Conservation (phyloP, 2,113 vertebrate species). For the Tonatia bakeri region DNA sequence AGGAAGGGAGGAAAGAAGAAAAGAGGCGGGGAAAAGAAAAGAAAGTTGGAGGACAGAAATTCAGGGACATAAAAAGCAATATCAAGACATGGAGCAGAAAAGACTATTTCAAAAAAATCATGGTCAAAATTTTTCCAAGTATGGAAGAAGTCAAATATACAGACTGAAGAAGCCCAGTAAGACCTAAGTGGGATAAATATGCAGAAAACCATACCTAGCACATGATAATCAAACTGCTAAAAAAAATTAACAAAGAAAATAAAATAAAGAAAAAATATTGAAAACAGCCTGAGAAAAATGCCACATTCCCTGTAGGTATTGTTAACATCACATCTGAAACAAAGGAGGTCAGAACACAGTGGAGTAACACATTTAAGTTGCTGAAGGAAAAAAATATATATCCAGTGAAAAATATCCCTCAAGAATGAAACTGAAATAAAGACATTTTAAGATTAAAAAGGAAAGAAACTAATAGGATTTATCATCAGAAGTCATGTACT, state of each 20-base stretch:
- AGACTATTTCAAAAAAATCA: not conserved
- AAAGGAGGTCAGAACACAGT: not conserved
- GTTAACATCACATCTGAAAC: conserved; percentile 3
- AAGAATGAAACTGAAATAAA: conserved; percentile 19
- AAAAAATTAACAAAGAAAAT: not conserved
- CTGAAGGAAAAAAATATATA: not conserved
- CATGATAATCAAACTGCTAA: not conserved
- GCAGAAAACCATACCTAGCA: not conserved
- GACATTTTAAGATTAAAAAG: not conserved
- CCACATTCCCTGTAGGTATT: not conserved
- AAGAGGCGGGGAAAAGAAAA: no score
- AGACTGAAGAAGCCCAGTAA: conserved; percentile 18
- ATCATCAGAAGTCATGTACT: not conserved
- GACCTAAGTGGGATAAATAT: not conserved
- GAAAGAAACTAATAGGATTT: not conserved
- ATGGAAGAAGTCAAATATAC: not conserved
- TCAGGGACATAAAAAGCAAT: not conserved
- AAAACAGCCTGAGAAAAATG: not conserved
- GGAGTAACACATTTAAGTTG: not conserved
- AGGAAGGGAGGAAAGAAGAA: accelerated
- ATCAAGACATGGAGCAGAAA: not conserved
- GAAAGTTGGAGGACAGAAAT: not conserved
- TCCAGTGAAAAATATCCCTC: not conserved
- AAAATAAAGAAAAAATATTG: not conserved
- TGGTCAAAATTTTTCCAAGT: not conserved